A percentile compares a stretch with the other conserved stretches of the same genome.
Evolutionary conservation across 2,113 vertebrate genomes (phyloP).

Genomic region (Phocoena sinus): DNA sequence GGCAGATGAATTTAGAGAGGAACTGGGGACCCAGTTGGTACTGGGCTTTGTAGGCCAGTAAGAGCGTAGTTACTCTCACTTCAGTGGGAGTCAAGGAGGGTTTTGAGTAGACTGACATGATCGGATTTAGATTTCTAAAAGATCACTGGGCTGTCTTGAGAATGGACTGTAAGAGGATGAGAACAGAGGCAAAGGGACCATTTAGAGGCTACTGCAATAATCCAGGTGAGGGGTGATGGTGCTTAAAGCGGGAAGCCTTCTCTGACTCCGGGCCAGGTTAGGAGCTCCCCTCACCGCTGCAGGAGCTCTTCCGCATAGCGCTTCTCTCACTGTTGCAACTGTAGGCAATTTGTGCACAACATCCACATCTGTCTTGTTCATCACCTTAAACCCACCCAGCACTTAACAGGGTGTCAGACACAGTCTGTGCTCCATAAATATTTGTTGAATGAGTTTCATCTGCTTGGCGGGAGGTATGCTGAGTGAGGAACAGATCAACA

Average conservation of each 20-base stretch:
- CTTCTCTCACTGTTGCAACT: neutral
- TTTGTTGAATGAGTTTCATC: neutral
- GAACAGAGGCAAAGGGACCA: neutral
- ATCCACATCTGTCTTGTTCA: neutral
- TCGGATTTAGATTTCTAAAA: neutral
- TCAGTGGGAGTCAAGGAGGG: neutral
- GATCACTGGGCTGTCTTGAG: neutral
- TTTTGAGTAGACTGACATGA: neutral
- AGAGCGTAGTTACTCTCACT: neutral
- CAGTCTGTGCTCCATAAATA: neutral
- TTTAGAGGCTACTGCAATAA: neutral
- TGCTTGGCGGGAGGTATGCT: neutral
- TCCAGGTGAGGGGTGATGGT: neutral
- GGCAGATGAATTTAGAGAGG: neutral
- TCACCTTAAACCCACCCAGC: neutral
- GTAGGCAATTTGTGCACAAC: neutral
- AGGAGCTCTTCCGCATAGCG: neutral
- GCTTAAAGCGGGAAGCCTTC: neutral
- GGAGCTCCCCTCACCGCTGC: neutral
- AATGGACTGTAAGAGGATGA: neutral
- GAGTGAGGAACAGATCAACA: neutral
- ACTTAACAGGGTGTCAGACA: neutral
- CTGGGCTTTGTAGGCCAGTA: neutral
- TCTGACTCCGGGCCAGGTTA: neutral
- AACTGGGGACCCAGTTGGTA: neutral